These are phyloP conservation scores for Hapalemur alaotrensis DNA, from an alignment of 2,797 vertebrate genomes.

Conservation along the genomic window DNA sequence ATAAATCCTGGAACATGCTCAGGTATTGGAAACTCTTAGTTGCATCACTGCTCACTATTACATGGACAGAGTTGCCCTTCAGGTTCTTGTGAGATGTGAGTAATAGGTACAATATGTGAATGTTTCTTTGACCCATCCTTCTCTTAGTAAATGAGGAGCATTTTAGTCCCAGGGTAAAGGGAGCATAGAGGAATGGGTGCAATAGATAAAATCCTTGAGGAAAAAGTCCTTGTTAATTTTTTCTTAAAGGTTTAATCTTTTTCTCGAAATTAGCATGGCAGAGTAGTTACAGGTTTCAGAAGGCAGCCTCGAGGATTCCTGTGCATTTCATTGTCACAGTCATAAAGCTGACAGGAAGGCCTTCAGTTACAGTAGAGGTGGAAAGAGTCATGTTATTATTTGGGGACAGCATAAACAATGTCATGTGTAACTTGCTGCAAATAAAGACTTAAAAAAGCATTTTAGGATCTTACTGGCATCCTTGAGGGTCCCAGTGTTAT, in stretches of 20 bases:
- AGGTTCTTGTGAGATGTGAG: slow-evolving; percentile 34
- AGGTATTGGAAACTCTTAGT: slow-evolving; percentile 29
- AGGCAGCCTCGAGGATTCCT: background rate
- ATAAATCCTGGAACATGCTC: background rate
- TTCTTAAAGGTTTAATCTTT: background rate
- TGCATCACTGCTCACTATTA: background rate
- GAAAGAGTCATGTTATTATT: background rate
- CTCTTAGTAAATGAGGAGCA: background rate
- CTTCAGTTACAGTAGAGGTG: background rate
- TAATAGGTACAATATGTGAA: slow-evolving; percentile 4
- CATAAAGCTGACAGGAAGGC: background rate
- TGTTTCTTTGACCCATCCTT: slow-evolving; percentile 19
- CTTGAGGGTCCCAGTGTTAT: background rate
- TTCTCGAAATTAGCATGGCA: background rate
- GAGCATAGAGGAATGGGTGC: background rate
- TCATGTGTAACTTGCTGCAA: background rate
- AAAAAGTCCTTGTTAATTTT: slow-evolving; percentile 20
- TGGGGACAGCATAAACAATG: background rate
- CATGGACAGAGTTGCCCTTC: background rate
- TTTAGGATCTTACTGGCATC: background rate
- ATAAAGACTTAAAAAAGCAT: background rate
- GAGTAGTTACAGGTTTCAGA: background rate
- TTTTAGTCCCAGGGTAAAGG: slow-evolving; percentile 33
- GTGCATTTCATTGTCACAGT: background rate
- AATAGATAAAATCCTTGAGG: slow-evolving; percentile 30